A percentile compares a stretch with the other conserved stretches of the same genome.
These are phyloP conservation scores for Chromoteleia sp. DNA, from an alignment of 2,888 invertebrate species.

Conservation along the genomic window DNA sequence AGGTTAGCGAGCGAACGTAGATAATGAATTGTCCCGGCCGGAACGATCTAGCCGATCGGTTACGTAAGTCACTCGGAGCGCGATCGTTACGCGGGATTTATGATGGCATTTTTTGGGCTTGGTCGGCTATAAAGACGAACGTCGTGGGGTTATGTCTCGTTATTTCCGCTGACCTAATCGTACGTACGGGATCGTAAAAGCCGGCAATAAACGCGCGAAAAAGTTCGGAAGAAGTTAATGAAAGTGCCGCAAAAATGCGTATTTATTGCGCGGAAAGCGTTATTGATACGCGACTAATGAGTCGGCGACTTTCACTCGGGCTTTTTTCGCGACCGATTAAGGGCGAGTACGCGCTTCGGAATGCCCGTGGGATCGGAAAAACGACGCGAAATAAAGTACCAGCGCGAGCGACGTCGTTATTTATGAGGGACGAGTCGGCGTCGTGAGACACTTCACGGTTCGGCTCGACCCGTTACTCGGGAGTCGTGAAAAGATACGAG, in stretches of 20 bases:
- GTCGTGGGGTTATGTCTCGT: constrained; percentile 63
- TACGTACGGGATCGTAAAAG: constrained; percentile 55
- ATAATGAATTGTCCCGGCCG: constrained; percentile 65
- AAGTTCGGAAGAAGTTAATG: constrained; percentile 51
- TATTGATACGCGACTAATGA: constrained; percentile 44
- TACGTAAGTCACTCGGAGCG: constrained; percentile 59
- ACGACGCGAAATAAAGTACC: constrained; percentile 51
- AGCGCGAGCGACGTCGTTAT: constrained; percentile 73
- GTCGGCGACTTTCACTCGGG: constrained; percentile 29
- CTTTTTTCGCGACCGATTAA: background rate
- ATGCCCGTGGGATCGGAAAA: constrained; percentile 20
- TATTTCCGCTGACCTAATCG: constrained; percentile 67
- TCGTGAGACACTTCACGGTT: constrained; percentile 74
- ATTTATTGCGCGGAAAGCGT: constrained; percentile 35
- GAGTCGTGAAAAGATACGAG: constrained; percentile 70
- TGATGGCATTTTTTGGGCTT: constrained; percentile 69
- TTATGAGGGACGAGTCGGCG: constrained; percentile 73
- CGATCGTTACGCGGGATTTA: constrained; percentile 70
- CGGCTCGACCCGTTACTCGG: constrained; percentile 76
- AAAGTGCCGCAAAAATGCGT: constrained; percentile 43
- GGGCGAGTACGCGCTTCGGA: background rate
- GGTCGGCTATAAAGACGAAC: constrained; percentile 65
- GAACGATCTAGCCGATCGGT: constrained; percentile 64
- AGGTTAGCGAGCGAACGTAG: constrained; percentile 58
- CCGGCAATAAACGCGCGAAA: constrained; percentile 53